Conservation (phyloP, 2,113 vertebrate genomes). For the Gasterosteus aculeatus region DNA sequence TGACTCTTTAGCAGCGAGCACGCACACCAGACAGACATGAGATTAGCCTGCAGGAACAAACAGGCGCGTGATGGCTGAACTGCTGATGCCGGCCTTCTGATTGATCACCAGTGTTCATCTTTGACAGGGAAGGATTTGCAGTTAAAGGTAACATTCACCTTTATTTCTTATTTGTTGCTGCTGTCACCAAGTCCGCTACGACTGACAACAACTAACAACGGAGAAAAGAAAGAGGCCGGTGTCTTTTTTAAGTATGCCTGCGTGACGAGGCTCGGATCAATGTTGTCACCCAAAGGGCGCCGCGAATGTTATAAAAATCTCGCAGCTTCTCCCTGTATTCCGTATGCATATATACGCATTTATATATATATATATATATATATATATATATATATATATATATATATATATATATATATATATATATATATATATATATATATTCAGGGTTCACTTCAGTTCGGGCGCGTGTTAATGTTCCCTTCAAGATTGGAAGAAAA, state of each 20-base stretch:
- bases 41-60: conserved; percentile 13
- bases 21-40: background rate
- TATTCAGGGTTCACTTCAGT: conserved; percentile 87
- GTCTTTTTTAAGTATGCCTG: conserved; percentile 37
- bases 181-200: background rate
- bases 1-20: conserved; percentile 7
- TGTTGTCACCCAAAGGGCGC: conserved; percentile 49
- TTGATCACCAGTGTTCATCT: conserved; percentile 35
- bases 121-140: conserved; percentile 3
- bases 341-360: conserved; percentile 14
- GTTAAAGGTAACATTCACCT: conserved; percentile 12
- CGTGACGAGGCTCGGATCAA: conserved; percentile 54
- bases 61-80: background rate
- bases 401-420: background rate
- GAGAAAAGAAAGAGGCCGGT: conserved; percentile 26
- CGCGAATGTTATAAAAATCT: conserved; percentile 30
- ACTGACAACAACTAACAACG: conserved; percentile 5
- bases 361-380: conserved; percentile 45
- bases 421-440: too few relatives aligned
- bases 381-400: background rate
- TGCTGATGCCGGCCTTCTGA: background rate
- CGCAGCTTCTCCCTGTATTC: conserved; percentile 32
- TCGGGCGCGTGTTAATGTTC: conserved; percentile 84
- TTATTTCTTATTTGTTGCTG: conserved; percentile 5
- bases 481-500: conserved; percentile 77